Percentiles rank a stretch among this genome's conserved stretches.
phyloP scores from a whole-genome alignment of 2,888 invertebrate genomes.

The Melanchra persicariae region DNA sequence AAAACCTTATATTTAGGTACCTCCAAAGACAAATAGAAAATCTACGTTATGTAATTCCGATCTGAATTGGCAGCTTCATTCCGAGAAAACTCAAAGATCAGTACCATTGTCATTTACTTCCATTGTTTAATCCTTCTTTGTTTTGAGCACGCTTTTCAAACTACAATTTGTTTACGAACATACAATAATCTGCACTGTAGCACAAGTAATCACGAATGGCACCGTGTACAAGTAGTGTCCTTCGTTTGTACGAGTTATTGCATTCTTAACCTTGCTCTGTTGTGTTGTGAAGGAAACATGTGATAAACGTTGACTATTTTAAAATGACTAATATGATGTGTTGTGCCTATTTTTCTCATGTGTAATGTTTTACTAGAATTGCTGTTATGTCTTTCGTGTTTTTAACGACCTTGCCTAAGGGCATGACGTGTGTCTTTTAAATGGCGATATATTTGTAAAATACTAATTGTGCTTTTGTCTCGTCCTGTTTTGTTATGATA shows the following conservation, averaged over 20 bases:
- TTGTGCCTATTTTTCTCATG: neutral
- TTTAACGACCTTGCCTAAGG: neutral
- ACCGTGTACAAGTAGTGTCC: slow-evolving; percentile 13
- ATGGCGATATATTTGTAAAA: neutral
- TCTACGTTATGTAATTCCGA: neutral
- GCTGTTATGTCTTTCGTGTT: slow-evolving; percentile 12
- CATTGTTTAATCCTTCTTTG: slow-evolving; percentile 40
- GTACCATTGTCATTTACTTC: slow-evolving; percentile 22
- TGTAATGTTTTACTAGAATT: slow-evolving; percentile 11
- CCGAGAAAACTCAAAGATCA: slow-evolving; percentile 31
- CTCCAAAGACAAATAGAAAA: neutral
- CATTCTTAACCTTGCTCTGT: slow-evolving; percentile 42
- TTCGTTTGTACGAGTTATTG: slow-evolving; percentile 36
- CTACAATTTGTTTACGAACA: slow-evolving; percentile 33
- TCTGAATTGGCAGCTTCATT: slow-evolving; percentile 17
- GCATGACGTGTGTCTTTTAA: neutral
- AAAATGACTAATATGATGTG: slow-evolving; percentile 14
- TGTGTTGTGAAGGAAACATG: slow-evolving; percentile 22
- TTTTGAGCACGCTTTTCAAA: slow-evolving; percentile 33
- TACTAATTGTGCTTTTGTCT: neutral
- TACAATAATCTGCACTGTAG: neutral
- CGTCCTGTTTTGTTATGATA: too few species aligned
- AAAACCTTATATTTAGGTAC: neutral
- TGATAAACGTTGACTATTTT: slow-evolving; percentile 37
- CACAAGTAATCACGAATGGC: neutral